Conservation (phyloP, 1,140 invertebrate species). For the Dreissena polymorpha region DNA sequence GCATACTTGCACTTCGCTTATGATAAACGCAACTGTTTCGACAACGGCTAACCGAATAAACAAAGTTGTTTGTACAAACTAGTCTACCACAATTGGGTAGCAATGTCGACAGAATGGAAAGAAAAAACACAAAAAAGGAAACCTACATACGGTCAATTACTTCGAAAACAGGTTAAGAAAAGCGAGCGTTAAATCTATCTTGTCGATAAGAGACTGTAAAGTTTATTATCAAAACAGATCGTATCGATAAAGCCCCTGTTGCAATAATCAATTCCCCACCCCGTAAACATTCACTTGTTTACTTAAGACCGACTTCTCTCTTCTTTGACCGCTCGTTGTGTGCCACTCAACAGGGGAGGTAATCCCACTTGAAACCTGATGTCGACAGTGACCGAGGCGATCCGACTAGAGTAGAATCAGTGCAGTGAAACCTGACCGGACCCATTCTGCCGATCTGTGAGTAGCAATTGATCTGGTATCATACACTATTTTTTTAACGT, state of each 20-base stretch:
- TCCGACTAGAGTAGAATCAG: too few relatives aligned
- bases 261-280: conserved; percentile 24
- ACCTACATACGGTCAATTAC: conserved; percentile 1
- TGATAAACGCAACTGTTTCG: too few relatives aligned
- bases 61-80: too few relatives aligned
- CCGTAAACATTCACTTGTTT: conserved; percentile 41
- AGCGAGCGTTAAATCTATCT: background rate
- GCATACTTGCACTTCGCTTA: too few relatives aligned
- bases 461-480: too few relatives aligned
- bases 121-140: background rate
- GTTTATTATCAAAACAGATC: conserved; percentile 46
- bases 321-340: background rate
- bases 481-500: too few relatives aligned
- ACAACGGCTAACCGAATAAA: too few relatives aligned
- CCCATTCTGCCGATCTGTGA: too few relatives aligned
- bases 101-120: too few relatives aligned
- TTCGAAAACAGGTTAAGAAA: background rate
- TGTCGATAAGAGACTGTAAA: background rate
- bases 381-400: conserved; percentile 13
- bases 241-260: conserved; percentile 30
- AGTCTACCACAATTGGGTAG: too few relatives aligned
- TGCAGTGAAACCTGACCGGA: too few relatives aligned
- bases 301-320: background rate
- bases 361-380: conserved; percentile 4
- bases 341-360: background rate